phyloP scores from a whole-genome alignment of 2,888 invertebrate genomes.

The Drosophila koepferae region DNA sequence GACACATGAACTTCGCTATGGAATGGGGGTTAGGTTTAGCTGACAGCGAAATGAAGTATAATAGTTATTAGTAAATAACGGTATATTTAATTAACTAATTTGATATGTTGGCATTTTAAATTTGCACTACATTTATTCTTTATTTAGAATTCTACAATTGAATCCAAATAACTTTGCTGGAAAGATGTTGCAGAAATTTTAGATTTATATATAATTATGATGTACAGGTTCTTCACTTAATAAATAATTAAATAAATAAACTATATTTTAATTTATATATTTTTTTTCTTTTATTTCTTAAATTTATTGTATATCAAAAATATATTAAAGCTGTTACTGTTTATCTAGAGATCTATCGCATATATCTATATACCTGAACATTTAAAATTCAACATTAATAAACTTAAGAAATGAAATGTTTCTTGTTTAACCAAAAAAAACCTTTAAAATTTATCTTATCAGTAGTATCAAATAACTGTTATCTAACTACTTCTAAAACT shows the following conservation, averaged over 20 bases:
- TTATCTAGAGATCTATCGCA: not conserved
- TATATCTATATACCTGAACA: not conserved
- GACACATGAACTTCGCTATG: slow-evolving; percentile 39
- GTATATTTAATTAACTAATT: not conserved
- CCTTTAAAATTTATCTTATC: not conserved
- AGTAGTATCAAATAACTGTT: not conserved
- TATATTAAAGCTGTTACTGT: too few species aligned
- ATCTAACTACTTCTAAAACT: not conserved
- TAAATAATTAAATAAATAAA: too few species aligned
- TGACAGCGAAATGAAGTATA: not conserved
- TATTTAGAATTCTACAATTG: too few species aligned
- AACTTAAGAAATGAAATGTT: not conserved
- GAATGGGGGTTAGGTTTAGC: not conserved
- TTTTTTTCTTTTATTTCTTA: too few species aligned
- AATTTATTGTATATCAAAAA: too few species aligned
- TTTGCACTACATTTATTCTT: too few species aligned
- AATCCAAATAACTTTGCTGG: too few species aligned
- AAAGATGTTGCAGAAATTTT: too few species aligned
- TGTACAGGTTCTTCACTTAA: too few species aligned
- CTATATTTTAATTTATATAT: too few species aligned
- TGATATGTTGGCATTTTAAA: too few species aligned
- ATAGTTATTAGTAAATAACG: not conserved
- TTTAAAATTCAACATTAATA: not conserved
- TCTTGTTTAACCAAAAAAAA: not conserved
- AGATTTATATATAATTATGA: too few species aligned